A percentile compares a stretch with the other conserved stretches of the same genome.
Conservation (phyloP, 2,113 vertebrate genomes). For the Cavia aperea region DNA sequence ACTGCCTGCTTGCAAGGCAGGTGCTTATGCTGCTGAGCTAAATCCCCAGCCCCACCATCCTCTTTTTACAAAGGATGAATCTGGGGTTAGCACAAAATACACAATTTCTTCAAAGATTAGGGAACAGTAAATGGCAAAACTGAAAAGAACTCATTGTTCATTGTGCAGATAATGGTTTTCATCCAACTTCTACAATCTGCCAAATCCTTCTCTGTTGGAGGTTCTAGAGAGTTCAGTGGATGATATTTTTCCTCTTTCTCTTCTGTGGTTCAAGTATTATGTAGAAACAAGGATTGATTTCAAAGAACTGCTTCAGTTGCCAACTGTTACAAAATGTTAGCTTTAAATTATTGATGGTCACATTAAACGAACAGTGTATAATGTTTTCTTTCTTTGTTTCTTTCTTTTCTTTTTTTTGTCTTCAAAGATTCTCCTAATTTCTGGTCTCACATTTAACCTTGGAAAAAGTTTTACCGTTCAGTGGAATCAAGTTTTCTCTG, state of each 20-base stretch:
- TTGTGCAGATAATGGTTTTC: neutral
- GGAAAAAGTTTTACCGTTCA: constrained; percentile 44
- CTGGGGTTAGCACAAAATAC: neutral
- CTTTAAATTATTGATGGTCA: neutral
- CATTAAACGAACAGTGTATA: neutral
- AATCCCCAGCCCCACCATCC: neutral
- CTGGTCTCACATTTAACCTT: constrained; percentile 37
- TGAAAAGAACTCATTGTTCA: neutral
- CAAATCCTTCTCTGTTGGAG: neutral
- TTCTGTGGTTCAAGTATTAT: neutral
- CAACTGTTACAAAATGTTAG: neutral
- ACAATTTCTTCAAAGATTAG: neutral
- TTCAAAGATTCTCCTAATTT: constrained; percentile 60
- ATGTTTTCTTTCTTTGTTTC: neutral
- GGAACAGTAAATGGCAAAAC: neutral
- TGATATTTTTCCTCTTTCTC: neutral
- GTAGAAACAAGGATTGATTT: neutral
- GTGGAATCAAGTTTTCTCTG: constrained; percentile 35
- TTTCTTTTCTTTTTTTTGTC: neutral
- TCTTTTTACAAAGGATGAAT: neutral
- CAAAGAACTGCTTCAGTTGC: neutral
- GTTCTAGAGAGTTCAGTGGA: neutral
- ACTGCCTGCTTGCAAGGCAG: no score
- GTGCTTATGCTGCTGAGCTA: no score
- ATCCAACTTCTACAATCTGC: neutral